These are phyloP conservation scores for Polymixis flavicincta DNA, from an alignment of 2,888 invertebrate genomes.

Conservation along the genomic window DNA sequence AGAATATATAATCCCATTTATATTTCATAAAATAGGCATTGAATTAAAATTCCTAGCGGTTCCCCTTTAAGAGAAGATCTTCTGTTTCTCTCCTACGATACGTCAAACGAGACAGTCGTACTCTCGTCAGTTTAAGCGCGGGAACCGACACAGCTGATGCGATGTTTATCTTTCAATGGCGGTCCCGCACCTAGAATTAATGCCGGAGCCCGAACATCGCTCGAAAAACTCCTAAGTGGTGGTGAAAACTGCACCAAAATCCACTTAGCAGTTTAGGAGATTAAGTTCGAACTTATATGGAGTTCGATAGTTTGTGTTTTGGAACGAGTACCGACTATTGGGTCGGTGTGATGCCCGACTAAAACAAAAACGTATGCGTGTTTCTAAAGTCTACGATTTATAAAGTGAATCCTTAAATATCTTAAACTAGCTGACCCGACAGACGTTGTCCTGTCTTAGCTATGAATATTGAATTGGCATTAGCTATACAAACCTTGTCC, in stretches of 20 bases:
- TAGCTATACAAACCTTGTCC: no score
- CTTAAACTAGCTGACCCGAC: no score
- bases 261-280: constrained; percentile 47
- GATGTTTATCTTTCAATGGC: constrained; percentile 56
- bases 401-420: no score
- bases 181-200: constrained; percentile 47
- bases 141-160: constrained; percentile 55
- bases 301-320: neutral
- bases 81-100: constrained; percentile 24
- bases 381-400: no score
- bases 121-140: constrained; percentile 48
- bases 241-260: constrained; percentile 46
- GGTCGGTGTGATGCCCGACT: no score
- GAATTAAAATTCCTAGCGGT: no score
- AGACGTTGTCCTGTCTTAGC: no score
- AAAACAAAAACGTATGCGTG: no score
- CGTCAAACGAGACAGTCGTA: constrained; percentile 18
- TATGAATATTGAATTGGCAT: no score
- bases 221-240: constrained; percentile 44
- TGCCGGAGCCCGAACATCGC: constrained; percentile 24
- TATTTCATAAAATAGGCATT: no score
- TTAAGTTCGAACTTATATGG: constrained; percentile 36
- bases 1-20: no score
- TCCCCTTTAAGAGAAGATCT: constrained; percentile 2
- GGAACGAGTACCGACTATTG: no score